These are phyloP conservation scores for Scotopteryx bipunctaria DNA, from an alignment of 2,888 invertebrate species.

Conservation along the genomic window DNA sequence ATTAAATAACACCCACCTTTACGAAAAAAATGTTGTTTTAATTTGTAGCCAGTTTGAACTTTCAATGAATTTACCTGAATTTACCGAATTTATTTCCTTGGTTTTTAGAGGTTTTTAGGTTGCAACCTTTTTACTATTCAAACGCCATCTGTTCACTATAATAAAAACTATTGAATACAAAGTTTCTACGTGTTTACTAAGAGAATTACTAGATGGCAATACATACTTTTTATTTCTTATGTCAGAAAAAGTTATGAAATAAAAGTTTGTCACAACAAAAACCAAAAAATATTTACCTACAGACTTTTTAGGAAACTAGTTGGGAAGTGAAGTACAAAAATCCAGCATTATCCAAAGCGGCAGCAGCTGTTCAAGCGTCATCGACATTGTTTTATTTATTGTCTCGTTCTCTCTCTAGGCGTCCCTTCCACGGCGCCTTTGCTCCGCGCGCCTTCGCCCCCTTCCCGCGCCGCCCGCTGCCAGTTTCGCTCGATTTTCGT, in stretches of 20 bases:
- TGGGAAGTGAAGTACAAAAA: background rate
- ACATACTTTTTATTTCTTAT: background rate
- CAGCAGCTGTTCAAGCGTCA: conserved; percentile 30
- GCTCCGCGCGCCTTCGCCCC: conserved; percentile 43
- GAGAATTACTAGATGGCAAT: conserved; percentile 14
- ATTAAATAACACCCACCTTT: too few species aligned
- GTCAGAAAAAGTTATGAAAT: conserved; percentile 5
- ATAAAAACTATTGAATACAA: background rate
- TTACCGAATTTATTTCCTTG: too few species aligned
- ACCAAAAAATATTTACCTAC: too few species aligned
- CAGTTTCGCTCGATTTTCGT: conserved; percentile 80
- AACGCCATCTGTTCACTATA: background rate
- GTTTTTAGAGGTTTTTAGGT: too few species aligned
- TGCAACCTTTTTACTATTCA: background rate
- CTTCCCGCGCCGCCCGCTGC: conserved; percentile 59
- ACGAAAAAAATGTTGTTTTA: too few species aligned
- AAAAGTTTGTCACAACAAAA: too few species aligned
- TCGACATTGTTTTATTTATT: conserved; percentile 54
- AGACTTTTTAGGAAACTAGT: too few species aligned
- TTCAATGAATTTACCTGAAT: too few species aligned
- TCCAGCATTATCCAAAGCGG: background rate
- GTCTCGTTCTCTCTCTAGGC: conserved; percentile 59
- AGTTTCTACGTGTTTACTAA: too few species aligned
- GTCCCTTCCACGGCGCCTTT: conserved; percentile 43
- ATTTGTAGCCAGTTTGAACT: too few species aligned